phyloP scores from a whole-genome alignment of 2,113 vertebrate genomes.

The Onychorhynchus coronatus region DNA sequence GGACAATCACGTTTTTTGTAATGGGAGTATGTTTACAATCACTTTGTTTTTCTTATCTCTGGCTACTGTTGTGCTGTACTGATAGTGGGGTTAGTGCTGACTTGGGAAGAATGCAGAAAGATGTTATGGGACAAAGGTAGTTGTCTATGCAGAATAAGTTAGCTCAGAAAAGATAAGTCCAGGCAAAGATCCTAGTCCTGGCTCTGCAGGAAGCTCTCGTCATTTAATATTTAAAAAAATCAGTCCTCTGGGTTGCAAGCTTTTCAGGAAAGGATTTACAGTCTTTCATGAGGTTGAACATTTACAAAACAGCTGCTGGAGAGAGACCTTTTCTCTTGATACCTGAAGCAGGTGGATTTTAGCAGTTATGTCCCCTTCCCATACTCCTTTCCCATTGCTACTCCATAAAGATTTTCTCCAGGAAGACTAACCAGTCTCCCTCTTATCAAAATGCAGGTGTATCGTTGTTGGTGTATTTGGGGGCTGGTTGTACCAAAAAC shows the following conservation, averaged over 20 bases:
- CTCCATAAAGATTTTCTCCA: not conserved
- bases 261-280: not conserved
- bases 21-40: not conserved
- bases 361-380: not conserved
- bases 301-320: not conserved
- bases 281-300: not conserved
- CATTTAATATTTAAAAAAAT: not conserved
- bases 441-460: not conserved
- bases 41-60: slow-evolving; percentile 11
- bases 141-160: not conserved
- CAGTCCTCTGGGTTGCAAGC: not conserved
- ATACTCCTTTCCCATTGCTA: not conserved
- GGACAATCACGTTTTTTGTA: not conserved
- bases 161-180: not conserved
- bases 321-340: not conserved
- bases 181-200: not conserved
- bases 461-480: not conserved
- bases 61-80: not conserved
- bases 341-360: not conserved
- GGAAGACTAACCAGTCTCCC: not conserved
- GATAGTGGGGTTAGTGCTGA: not conserved
- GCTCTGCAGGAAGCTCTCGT: not conserved
- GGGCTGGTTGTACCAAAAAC: not conserved
- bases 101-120: not conserved
- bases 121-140: not conserved